phyloP scores from a whole-genome alignment of 1,140 invertebrate species.

The Papilio glaucus region DNA sequence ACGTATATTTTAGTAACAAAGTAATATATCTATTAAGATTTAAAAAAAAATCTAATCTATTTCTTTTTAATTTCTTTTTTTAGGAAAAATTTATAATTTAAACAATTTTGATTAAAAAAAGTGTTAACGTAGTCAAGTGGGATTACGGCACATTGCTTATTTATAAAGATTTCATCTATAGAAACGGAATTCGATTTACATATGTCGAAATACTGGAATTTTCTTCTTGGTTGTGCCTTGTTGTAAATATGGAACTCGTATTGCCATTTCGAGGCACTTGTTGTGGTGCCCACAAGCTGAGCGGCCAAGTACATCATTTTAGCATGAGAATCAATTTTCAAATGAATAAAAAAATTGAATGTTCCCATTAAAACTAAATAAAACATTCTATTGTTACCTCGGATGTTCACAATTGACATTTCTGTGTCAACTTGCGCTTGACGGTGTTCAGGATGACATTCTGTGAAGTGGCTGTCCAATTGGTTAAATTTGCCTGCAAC shows the following conservation, averaged over 20 bases:
- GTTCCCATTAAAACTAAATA: constrained; percentile 47
- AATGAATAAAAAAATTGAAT: constrained; percentile 58
- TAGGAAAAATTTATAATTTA: constrained; percentile 60
- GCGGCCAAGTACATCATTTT: constrained; percentile 50
- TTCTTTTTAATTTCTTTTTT: constrained; percentile 39
- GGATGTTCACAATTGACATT: constrained; percentile 41
- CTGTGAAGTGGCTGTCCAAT: constrained; percentile 52
- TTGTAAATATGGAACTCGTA: constrained; percentile 65
- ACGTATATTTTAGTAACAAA: too few relatives aligned
- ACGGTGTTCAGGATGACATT: constrained; percentile 49
- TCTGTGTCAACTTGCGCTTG: constrained; percentile 50
- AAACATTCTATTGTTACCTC: constrained; percentile 39
- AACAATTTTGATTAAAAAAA: constrained; percentile 44
- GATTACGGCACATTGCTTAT: constrained; percentile 45
- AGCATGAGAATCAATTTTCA: constrained; percentile 44
- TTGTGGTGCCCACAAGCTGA: constrained; percentile 54
- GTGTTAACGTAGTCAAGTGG: constrained; percentile 48
- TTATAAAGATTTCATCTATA: constrained; percentile 43
- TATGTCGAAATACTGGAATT: constrained; percentile 47
- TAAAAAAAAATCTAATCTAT: too few relatives aligned
- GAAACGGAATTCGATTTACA: constrained; percentile 43
- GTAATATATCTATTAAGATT: too few relatives aligned
- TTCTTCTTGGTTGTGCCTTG: constrained; percentile 53
- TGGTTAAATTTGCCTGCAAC: constrained; percentile 57
- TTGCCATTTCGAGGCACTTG: constrained; percentile 59